Conservation (phyloP, 2,113 vertebrate species). For the Scatophagus argus region DNA sequence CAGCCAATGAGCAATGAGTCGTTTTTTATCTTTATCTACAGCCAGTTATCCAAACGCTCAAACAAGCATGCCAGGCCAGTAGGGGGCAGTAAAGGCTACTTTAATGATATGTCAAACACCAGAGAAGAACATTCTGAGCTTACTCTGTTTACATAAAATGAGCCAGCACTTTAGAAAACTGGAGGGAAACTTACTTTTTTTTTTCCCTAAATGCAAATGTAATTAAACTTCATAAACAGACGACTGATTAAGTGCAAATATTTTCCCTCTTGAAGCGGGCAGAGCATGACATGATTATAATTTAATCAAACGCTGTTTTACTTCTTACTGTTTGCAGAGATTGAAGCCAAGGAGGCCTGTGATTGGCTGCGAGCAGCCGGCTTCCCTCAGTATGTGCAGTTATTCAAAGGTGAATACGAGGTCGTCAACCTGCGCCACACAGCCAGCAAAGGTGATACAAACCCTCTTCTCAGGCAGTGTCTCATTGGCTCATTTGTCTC, state of each 20-base stretch:
- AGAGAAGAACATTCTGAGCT: too few species aligned
- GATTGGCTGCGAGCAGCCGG: constrained; percentile 92
- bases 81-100: too few species aligned
- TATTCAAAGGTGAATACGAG: constrained; percentile 89
- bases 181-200: too few species aligned
- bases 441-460: neutral
- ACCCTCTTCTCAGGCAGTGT: neutral
- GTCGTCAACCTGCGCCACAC: neutral
- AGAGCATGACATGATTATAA: constrained; percentile 59
- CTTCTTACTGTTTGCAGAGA: constrained; percentile 84
- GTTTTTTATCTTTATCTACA: too few species aligned
- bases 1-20: too few species aligned
- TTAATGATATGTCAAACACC: too few species aligned
- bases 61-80: too few species aligned
- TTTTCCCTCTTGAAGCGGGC: constrained; percentile 61
- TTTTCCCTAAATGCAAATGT: constrained; percentile 31
- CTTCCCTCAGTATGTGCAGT: constrained; percentile 92
- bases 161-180: too few species aligned
- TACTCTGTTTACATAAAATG: too few species aligned
- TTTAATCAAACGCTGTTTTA: constrained; percentile 51
- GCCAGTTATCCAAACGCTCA: too few species aligned
- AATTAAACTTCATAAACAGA: constrained; percentile 68
- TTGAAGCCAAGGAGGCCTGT: constrained; percentile 92
- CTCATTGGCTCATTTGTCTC: neutral
- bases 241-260: constrained; percentile 68